Conservation (phyloP, 1,140 invertebrate species). For the Mesaphorura yosii region DNA sequence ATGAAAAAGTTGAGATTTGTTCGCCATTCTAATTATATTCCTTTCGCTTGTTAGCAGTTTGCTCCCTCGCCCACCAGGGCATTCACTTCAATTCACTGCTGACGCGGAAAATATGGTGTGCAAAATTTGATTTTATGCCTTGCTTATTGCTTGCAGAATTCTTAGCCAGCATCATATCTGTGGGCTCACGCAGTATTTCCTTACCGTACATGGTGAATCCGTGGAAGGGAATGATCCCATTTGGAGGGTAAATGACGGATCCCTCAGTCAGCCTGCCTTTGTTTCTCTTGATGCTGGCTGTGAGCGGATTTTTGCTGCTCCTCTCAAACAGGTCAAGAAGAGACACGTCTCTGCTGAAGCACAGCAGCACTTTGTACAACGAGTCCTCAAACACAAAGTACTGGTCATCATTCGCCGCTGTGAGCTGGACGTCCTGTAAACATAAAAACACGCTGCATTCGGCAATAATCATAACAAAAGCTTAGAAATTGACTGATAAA, state of each 20-base stretch:
- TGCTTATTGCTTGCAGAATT: no score
- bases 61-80: no score
- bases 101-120: no score
- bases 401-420: conserved; percentile 91
- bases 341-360: conserved; percentile 79
- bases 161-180: no score
- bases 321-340: conserved; percentile 53
- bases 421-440: conserved; percentile 75
- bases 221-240: conserved; percentile 89
- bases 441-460: no score
- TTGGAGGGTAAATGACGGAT: conserved; percentile 72
- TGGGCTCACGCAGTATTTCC: conserved; percentile 32
- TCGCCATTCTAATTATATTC: no score
- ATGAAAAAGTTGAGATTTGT: no score
- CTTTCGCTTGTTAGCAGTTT: no score
- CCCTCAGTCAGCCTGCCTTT: conserved; percentile 50
- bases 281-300: conserved; percentile 57
- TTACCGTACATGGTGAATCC: conserved; percentile 94
- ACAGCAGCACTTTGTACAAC: conserved; percentile 85
- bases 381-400: conserved; percentile 97
- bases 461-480: no score
- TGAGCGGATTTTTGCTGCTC: conserved; percentile 46
- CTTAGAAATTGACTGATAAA: no score
- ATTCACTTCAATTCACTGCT: no score
- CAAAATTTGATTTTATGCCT: no score